Evolutionary conservation across 1,140 invertebrate genomes (phyloP), one percentile per base, ranked within the genome.

Genomic region (Bombus breviceps): DNA sequence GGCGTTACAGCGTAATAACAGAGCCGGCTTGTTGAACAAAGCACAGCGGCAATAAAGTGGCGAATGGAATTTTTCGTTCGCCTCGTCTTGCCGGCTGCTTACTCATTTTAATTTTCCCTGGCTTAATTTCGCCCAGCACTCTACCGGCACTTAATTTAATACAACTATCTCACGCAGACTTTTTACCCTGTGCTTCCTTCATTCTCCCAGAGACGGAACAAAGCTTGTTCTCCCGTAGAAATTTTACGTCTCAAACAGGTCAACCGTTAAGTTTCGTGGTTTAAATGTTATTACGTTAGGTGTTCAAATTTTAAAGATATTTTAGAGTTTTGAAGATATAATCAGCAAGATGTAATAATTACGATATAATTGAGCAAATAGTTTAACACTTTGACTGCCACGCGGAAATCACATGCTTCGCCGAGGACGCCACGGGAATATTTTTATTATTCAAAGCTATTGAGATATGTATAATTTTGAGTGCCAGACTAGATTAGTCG

Each of bases 121-220:
- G 34, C 15, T 69, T 81, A 72, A 81, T 81, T 57, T 25, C 47
- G 13, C 2, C 28, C 10, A n/a, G 34, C 68, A 37, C 32, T 37
- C n/a, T 37, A n/a, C 32, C 22, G 41, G 15, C 13, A 53, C 41
- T 47, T 79, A 34, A 79, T 41, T 79, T 78, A 47, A 78, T 66
- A 37, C 1, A 79, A 43, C 64, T 28, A 32, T 43, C 22, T 34
- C n/a, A 12, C 2, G 13, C 25, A 8, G 12, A 6, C n/a, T 34
- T 47, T 34, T 1, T 13, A 6, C 5, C 32, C 0, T 12, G 6
- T 1, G 22, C 22, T 53, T 79, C 28, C 28, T 39, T 25, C 32
- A 22, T 37, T 62, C 39, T 8, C 15, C 32, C 13, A 8, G 10
- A n/a, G 15, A 32, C 18, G 15, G 37, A 64, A 13, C 15, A 66